These are phyloP conservation scores for Coptodon bakossiorum DNA, from an alignment of 2,113 vertebrate species.

Conservation along the genomic window DNA sequence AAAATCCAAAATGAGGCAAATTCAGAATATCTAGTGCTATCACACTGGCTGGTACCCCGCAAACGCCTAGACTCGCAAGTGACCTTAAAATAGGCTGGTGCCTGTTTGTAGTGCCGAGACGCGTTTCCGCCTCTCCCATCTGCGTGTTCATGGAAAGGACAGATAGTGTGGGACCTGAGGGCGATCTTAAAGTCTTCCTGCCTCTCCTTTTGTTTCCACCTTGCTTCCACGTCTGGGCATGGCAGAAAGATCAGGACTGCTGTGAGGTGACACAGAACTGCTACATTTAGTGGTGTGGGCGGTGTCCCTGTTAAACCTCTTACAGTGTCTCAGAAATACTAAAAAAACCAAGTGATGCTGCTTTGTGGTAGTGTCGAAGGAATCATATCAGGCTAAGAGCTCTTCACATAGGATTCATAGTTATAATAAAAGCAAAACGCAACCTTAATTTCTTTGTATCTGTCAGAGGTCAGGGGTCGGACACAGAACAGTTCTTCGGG, in stretches of 20 bases:
- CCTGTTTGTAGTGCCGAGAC: constrained; percentile 57
- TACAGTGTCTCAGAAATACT: constrained; percentile 45
- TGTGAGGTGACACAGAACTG: constrained; percentile 60
- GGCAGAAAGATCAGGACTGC: constrained; percentile 58
- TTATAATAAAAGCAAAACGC: background rate
- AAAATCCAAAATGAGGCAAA: constrained; percentile 38
- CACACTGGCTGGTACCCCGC: constrained; percentile 32
- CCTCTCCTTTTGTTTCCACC: constrained; percentile 58
- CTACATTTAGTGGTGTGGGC: constrained; percentile 57
- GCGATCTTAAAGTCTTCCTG: constrained; percentile 62
- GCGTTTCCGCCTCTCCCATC: constrained; percentile 70
- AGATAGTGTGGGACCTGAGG: constrained; percentile 69
- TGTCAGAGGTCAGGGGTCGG: background rate
- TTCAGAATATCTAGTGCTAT: constrained; percentile 53
- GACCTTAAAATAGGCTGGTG: constrained; percentile 70
- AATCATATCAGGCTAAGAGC: constrained; percentile 4
- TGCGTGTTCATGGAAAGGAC: constrained; percentile 74
- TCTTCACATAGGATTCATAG: background rate
- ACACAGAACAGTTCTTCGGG: background rate
- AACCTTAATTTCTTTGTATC: background rate
- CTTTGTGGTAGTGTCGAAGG: background rate
- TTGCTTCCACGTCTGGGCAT: constrained; percentile 48
- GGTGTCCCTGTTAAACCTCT: constrained; percentile 57
- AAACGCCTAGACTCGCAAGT: constrained; percentile 57
- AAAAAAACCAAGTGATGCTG: constrained; percentile 28